These are phyloP conservation scores for Pithys albifrons DNA, from an alignment of 2,113 vertebrate species.

Conservation along the genomic window DNA sequence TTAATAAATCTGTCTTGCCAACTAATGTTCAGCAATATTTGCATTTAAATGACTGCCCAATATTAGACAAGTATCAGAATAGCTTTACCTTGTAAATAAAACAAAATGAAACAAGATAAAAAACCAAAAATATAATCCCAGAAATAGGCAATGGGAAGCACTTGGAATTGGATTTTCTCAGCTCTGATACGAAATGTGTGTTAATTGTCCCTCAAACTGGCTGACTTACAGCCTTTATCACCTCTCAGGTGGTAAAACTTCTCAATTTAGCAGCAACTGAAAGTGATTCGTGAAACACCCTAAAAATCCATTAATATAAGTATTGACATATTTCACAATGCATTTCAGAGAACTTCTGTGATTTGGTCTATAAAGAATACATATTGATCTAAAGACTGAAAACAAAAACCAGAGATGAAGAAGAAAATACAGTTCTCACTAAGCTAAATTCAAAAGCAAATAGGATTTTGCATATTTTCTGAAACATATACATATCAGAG, in stretches of 20 bases:
- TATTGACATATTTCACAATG: background rate
- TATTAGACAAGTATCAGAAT: conserved; percentile 24
- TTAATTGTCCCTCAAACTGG: background rate
- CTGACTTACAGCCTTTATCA: background rate
- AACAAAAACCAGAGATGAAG: background rate
- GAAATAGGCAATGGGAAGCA: background rate
- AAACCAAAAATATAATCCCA: background rate
- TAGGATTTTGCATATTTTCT: background rate
- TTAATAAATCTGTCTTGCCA: background rate
- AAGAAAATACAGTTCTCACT: background rate
- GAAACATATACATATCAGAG: background rate
- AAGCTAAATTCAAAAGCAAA: background rate
- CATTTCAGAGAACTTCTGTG: background rate
- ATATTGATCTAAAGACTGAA: background rate
- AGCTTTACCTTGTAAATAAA: conserved; percentile 30
- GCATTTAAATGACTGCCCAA: background rate
- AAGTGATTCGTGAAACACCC: background rate
- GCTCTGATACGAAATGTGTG: background rate
- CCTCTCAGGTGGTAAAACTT: background rate
- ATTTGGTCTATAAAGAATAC: background rate
- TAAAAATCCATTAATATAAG: background rate
- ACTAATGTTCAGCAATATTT: background rate
- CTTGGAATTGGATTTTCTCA: background rate
- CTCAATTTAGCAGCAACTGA: background rate
- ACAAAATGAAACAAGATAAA: background rate